A percentile compares a stretch with the other conserved stretches of the same genome.
These are phyloP conservation scores for Coenonympha arcania DNA, from an alignment of 2,888 invertebrate genomes.

Conservation along the genomic window DNA sequence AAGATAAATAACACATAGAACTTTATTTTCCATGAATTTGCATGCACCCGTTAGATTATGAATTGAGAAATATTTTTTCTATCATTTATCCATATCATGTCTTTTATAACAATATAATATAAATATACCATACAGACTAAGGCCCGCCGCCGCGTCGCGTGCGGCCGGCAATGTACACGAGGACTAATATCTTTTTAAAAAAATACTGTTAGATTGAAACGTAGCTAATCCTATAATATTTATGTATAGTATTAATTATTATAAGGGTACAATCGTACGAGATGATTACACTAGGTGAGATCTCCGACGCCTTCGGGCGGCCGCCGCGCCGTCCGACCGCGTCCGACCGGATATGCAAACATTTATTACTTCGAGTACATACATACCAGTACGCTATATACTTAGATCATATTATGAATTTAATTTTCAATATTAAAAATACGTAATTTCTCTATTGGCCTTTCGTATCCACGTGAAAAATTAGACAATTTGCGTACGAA, in stretches of 20 bases:
- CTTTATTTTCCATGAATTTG: constrained; percentile 66
- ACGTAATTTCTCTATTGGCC: constrained; percentile 74
- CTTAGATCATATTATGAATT: constrained; percentile 64
- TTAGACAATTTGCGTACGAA: constrained; percentile 71
- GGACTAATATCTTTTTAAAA: constrained; percentile 75
- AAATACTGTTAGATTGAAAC: constrained; percentile 75
- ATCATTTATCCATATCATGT: constrained; percentile 69
- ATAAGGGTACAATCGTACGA: constrained; percentile 69
- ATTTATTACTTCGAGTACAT: constrained; percentile 56
- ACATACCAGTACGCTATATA: constrained; percentile 61
- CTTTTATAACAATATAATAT: constrained; percentile 67
- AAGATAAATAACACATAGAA: constrained; percentile 73
- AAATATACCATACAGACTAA: constrained; percentile 69
- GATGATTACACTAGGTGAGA: constrained; percentile 73
- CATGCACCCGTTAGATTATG: constrained; percentile 72
- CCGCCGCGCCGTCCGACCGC: constrained; percentile 65
- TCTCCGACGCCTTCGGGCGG: constrained; percentile 69
- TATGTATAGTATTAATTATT: constrained; percentile 69
- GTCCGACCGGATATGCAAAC: constrained; percentile 71
- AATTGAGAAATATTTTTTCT: constrained; percentile 70
- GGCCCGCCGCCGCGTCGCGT: constrained; percentile 56
- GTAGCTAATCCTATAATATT: constrained; percentile 68
- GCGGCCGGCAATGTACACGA: constrained; percentile 67
- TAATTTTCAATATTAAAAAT: constrained; percentile 74
- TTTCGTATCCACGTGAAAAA: constrained; percentile 69